Conservation (phyloP, 2,797 vertebrate species). For the Hirundo rustica region DNA sequence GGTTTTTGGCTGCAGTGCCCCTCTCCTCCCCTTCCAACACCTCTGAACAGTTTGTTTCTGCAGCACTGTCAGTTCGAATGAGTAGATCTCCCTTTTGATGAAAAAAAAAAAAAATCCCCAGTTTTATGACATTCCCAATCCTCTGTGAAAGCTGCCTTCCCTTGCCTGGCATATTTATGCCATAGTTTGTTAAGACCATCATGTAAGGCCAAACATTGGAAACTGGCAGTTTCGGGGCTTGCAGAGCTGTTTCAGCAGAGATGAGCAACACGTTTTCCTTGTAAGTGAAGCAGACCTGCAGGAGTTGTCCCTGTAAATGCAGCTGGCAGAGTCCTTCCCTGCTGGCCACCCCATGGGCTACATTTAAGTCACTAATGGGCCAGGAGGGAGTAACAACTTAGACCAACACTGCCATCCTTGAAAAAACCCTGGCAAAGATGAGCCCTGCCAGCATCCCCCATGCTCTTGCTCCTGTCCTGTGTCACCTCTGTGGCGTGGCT, state of each 20-base stretch:
- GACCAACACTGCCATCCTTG: neutral
- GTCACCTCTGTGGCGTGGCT: neutral
- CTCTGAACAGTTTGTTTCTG: neutral
- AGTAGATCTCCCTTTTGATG: neutral
- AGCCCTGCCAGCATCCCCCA: neutral
- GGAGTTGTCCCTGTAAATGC: neutral
- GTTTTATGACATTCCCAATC: neutral
- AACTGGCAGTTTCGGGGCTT: slow-evolving; percentile 26
- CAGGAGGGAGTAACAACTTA: neutral
- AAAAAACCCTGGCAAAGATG: neutral
- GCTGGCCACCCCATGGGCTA: neutral
- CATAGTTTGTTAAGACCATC: slow-evolving; percentile 35
- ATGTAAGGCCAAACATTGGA: neutral
- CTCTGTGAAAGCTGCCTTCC: neutral
- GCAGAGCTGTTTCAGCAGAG: neutral
- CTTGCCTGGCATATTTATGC: slow-evolving; percentile 30
- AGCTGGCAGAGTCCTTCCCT: neutral
- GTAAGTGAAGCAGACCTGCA: neutral
- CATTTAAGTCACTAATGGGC: neutral
- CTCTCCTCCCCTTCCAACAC: neutral
- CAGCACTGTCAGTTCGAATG: neutral
- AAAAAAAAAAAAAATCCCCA: neutral
- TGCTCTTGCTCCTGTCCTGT: neutral
- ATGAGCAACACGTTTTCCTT: neutral
- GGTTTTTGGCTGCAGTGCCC: neutral